Conservation (phyloP, 2,113 vertebrate species). For the Thalassoma bifasciatum region DNA sequence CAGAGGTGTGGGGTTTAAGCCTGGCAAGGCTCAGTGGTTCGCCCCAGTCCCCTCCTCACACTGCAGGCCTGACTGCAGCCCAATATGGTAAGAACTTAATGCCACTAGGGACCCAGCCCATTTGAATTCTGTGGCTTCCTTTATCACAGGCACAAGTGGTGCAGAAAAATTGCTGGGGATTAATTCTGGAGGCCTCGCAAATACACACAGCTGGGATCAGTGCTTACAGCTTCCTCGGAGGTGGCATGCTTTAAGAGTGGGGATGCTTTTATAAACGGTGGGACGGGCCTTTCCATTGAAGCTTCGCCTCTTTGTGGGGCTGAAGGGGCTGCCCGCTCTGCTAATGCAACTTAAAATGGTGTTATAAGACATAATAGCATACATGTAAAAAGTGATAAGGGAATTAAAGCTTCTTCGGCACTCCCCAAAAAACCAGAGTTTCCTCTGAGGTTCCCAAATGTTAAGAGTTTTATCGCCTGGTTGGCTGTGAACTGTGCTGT, state of each 20-base stretch:
- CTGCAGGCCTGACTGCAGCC: slow-evolving; percentile 73
- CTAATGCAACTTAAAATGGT: slow-evolving; percentile 79
- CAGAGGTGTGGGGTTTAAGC: slow-evolving; percentile 49
- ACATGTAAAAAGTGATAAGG: slow-evolving; percentile 80
- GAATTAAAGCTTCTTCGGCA: slow-evolving; percentile 69
- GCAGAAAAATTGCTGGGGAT: slow-evolving; percentile 83
- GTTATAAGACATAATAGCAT: slow-evolving; percentile 80
- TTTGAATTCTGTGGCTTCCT: slow-evolving; percentile 79
- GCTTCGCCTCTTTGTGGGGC: slow-evolving; percentile 61
- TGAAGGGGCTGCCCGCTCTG: slow-evolving; percentile 56
- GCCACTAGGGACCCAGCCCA: slow-evolving; percentile 76
- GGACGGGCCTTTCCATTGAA: slow-evolving; percentile 66
- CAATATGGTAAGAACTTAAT: slow-evolving; percentile 80
- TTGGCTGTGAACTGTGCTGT: slow-evolving; percentile 53
- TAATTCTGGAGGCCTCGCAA: slow-evolving; percentile 78
- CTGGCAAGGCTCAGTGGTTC: slow-evolving; percentile 53
- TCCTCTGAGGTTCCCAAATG: slow-evolving; percentile 39
- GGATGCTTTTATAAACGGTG: slow-evolving; percentile 74
- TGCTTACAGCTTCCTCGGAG: slow-evolving; percentile 73
- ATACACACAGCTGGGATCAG: slow-evolving; percentile 80
- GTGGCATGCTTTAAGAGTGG: slow-evolving; percentile 64
- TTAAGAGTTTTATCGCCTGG: slow-evolving; percentile 58
- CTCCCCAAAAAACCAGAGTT: slow-evolving; percentile 46
- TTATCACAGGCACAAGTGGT: slow-evolving; percentile 82
- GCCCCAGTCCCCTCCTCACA: slow-evolving; percentile 55